A percentile compares a stretch with the other conserved stretches of the same genome.
phyloP scores from a whole-genome alignment of 2,797 vertebrate species.

The Harpagifer antarcticus region DNA sequence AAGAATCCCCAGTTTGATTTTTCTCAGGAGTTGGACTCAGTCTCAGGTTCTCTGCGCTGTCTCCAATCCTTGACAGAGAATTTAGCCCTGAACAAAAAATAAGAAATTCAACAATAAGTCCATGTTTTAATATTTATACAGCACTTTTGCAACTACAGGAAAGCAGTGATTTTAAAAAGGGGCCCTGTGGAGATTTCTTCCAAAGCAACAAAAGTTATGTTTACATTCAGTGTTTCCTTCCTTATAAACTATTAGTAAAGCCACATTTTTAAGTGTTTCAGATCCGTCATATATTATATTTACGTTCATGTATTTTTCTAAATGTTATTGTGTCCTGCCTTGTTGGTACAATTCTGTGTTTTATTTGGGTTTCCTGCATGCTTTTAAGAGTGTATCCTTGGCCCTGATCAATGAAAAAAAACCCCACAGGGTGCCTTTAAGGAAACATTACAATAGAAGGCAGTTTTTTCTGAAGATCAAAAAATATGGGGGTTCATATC shows the following conservation, averaged over 20 bases:
- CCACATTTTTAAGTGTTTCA: too few relatives aligned
- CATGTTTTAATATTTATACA: slow-evolving; percentile 4
- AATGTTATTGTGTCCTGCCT: not conserved
- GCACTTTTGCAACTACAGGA: not conserved
- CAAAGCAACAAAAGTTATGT: not conserved
- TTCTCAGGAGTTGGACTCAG: slow-evolving; percentile 88
- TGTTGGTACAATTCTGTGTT: not conserved
- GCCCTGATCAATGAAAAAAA: not conserved
- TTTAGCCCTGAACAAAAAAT: slow-evolving; percentile 80
- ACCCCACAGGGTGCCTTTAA: not conserved
- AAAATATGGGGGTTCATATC: not conserved
- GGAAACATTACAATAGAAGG: not conserved
- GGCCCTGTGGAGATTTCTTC: too few relatives aligned
- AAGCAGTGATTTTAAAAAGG: not conserved
- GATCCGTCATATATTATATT: not conserved
- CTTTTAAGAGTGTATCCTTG: not conserved
- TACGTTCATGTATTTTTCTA: not conserved
- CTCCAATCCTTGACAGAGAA: slow-evolving; percentile 79
- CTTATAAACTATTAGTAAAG: too few relatives aligned
- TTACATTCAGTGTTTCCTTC: not conserved
- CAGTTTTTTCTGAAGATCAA: too few relatives aligned
- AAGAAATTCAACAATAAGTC: not conserved
- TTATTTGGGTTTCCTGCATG: not conserved
- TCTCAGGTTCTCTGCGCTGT: slow-evolving; percentile 91
- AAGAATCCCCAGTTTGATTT: slow-evolving; percentile 58